Base-by-base conservation (phyloP, 2,113 vertebrate species). In the Myxocyprinus asiaticus region DNA sequence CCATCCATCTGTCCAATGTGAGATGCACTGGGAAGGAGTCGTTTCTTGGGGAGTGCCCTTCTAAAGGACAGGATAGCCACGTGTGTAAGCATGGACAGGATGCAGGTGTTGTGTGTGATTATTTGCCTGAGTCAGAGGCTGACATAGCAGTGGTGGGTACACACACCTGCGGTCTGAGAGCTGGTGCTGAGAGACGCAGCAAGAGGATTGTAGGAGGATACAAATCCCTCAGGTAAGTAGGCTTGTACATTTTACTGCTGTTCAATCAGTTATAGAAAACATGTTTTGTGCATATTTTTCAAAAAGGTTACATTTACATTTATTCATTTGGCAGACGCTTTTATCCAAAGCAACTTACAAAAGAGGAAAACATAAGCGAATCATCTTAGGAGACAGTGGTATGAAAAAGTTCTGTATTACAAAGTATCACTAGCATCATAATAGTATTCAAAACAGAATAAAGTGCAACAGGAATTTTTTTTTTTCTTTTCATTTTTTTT, bases 1-100 rank as follows among this genome's bases (percentile, higher is more conserved):
- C 94, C 43, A 89, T 95, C 81, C 95, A 96, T 85, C 88, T 96
- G 85, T 89, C 93, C 86, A 92, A 92, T 4, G n/a, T 96, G 76
- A 92, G 94, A 83, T 97, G 96, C 89, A 94, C 91, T 0, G 96
- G 96, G 61, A 92, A 88, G 0, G 96, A 97, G 89, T 90, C 95
- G 81, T 92, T 89, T 50, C 89, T 96, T 45, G 96, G 95, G 3
- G 88, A 89, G 84, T 94, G 87, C 67, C 91, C 92, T 4, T 89
- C 91, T 10, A 88, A 91, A 11, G 89, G 90, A 9, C 90, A 85
- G 66, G 88, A 85, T 67, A 85, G 85, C 79, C 91, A 87, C 83
- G 92, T 91, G 89, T 97, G 96, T 90, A 91, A 90, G 79, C 94
- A 92, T 76, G 87, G 89, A 55, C 88, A 93, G 83, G 94, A 94